Conservation (phyloP, 2,888 invertebrate genomes). For the Galerucella nymphaeae region DNA sequence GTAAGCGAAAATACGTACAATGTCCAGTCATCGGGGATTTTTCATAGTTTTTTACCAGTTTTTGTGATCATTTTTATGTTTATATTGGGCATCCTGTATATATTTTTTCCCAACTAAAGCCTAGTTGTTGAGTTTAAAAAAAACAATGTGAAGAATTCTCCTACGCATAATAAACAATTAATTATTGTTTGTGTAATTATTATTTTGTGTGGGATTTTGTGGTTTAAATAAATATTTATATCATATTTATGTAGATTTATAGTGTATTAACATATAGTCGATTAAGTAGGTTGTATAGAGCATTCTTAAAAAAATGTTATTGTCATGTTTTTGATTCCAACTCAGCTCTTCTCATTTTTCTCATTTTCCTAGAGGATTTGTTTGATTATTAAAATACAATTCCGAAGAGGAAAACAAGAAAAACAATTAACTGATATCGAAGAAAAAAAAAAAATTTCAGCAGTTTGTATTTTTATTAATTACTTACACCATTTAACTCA, state of each 20-base stretch:
- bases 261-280: background rate
- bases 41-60: no score
- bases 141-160: background rate
- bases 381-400: background rate
- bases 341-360: background rate
- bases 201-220: background rate
- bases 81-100: no score
- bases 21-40: no score
- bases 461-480: slow-evolving; percentile 27
- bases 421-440: background rate
- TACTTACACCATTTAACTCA: slow-evolving; percentile 19
- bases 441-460: slow-evolving; percentile 18
- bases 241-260: background rate
- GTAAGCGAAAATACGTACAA: no score
- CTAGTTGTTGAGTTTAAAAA: background rate
- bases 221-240: background rate
- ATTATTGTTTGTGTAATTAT: background rate
- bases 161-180: background rate
- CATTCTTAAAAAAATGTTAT: background rate
- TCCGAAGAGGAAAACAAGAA: background rate
- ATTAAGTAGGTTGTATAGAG: background rate
- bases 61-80: no score
- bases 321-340: background rate
- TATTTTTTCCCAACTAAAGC: background rate
- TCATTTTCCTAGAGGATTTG: background rate